Percentiles rank a stretch among this genome's conserved stretches.
phyloP scores from a whole-genome alignment of 1,140 invertebrate species.

The Diploscapter pachys region DNA sequence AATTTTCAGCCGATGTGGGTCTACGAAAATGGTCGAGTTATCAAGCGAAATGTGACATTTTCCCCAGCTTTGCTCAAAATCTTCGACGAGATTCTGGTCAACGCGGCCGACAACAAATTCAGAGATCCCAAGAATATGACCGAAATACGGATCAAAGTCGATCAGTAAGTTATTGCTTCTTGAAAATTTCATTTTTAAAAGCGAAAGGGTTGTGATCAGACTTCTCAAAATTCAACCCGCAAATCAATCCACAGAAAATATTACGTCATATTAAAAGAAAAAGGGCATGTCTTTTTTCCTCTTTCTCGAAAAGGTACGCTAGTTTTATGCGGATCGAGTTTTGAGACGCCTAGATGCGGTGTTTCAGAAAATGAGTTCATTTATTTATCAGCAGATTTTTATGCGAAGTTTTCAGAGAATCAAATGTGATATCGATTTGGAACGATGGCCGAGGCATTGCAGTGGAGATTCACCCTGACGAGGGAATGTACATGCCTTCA shows the following conservation, averaged over 20 bases:
- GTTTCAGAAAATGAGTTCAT: not conserved
- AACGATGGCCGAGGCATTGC: constrained; percentile 98
- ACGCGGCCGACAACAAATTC: constrained; percentile 99
- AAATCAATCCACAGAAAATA: no score
- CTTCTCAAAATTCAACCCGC: no score
- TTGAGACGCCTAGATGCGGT: not conserved
- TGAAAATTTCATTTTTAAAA: not conserved
- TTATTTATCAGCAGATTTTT: not conserved
- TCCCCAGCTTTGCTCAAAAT: constrained; percentile 77
- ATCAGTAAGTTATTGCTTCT: not conserved
- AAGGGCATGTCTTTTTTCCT: not conserved
- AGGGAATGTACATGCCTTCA: constrained; percentile 96
- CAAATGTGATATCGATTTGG: constrained; percentile 84
- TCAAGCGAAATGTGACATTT: constrained; percentile 63
- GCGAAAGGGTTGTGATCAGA: no score
- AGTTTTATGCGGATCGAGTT: not conserved
- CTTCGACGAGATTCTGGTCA: constrained; percentile 98
- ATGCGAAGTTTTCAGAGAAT: constrained; percentile 66
- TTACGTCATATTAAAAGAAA: no score
- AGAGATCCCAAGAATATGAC: constrained; percentile 81
- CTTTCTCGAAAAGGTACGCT: not conserved
- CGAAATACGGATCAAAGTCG: constrained; percentile 90
- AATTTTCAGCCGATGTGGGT: no score
- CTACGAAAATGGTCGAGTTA: no score
- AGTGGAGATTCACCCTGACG: constrained; percentile 88